Conservation (phyloP, 2,797 vertebrate genomes). For the Syndactyla subalaris region DNA sequence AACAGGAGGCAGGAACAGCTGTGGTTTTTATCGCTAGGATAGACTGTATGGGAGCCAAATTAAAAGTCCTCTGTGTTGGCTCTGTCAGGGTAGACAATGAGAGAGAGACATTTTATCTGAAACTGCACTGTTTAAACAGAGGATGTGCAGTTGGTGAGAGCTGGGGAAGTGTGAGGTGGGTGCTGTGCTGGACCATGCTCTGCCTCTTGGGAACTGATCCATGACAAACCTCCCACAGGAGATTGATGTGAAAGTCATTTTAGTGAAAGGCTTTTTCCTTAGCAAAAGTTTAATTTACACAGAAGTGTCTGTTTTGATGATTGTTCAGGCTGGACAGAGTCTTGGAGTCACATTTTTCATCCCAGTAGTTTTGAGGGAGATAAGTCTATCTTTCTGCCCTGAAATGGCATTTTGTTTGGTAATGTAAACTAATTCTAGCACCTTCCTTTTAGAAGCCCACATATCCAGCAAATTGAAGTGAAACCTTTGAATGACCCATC, state of each 20-base stretch:
- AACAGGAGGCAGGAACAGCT: conserved; percentile 32
- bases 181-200: background rate
- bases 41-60: background rate
- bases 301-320: background rate
- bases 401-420: background rate
- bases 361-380: background rate
- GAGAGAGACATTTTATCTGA: background rate
- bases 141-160: background rate
- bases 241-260: background rate
- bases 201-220: background rate
- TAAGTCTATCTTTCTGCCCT: background rate
- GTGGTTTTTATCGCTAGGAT: background rate
- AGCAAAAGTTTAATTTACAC: background rate
- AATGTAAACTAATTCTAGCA: background rate
- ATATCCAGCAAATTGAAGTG: background rate
- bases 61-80: background rate
- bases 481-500: background rate
- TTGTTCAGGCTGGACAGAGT: background rate
- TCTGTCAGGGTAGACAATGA: background rate
- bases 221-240: background rate
- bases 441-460: background rate
- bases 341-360: background rate
- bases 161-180: background rate
- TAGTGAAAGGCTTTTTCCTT: background rate
- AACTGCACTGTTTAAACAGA: background rate